Conservation (phyloP, 64 coral and sea anemone genomes). For the Actinia tenebrosa region DNA sequence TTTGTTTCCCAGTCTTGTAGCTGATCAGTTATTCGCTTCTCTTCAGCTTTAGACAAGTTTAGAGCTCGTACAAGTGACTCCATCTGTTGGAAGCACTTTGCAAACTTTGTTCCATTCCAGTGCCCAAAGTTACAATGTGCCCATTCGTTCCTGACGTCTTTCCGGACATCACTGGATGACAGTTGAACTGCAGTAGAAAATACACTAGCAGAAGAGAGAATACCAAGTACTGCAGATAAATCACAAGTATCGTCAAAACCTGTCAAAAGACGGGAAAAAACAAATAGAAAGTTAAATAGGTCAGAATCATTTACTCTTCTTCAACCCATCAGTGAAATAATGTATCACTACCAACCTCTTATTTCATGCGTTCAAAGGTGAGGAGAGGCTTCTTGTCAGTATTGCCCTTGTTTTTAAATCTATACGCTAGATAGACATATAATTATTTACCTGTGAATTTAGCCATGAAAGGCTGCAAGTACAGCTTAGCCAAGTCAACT, state of each 20-base stretch:
- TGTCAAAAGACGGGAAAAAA: no score
- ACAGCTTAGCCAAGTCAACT: constrained; percentile 21
- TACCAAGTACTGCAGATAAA: constrained; percentile 1
- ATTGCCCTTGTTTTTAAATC: no score
- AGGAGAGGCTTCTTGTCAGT: no score
- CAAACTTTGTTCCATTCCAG: constrained; percentile 31
- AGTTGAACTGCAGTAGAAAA: constrained; percentile 23
- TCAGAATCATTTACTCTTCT: no score
- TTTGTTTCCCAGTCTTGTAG: constrained; percentile 45
- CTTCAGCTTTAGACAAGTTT: not conserved
- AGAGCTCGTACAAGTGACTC: not conserved
- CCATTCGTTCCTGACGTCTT: not conserved
- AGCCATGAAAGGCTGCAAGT: constrained; percentile 41
- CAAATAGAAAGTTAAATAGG: no score
- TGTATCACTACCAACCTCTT: no score
- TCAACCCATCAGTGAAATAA: no score
- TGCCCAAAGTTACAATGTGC: not conserved
- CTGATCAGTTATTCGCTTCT: constrained; percentile 6
- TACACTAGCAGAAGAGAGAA: constrained; percentile 16
- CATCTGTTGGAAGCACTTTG: constrained; percentile 34
- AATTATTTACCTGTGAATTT: constrained; percentile 27
- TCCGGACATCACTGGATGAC: constrained; percentile 30
- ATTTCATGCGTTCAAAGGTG: no score
- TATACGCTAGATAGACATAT: no score
- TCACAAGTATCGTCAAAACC: constrained; percentile 42